These are phyloP conservation scores for Suncus etruscus DNA, from an alignment of 2,113 vertebrate species.

Conservation along the genomic window DNA sequence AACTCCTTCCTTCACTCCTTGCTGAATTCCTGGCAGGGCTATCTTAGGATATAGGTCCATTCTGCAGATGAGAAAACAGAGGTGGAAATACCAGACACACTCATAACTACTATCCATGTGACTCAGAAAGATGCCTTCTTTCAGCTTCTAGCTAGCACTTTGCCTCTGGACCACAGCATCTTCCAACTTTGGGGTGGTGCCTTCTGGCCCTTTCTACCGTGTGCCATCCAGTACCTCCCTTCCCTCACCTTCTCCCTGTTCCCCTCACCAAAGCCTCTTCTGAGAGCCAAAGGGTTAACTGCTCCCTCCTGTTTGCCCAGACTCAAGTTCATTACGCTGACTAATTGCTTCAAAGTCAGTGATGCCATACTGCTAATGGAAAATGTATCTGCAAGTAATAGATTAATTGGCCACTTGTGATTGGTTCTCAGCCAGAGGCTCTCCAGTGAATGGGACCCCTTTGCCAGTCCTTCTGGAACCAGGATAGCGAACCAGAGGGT, in stretches of 20 bases:
- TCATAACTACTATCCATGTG: neutral
- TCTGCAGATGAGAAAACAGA: neutral
- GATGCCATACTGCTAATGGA: constrained; percentile 74
- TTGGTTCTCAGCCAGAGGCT: neutral
- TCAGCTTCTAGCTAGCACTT: neutral
- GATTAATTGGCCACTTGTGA: constrained; percentile 70
- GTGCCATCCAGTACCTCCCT: neutral
- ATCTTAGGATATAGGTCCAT: neutral
- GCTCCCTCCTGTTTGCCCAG: constrained; percentile 49
- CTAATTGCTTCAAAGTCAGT: constrained; percentile 82
- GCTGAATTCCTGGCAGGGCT: too few relatives aligned
- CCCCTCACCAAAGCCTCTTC: accelerated
- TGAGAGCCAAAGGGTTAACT: constrained; percentile 59
- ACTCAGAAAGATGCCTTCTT: neutral
- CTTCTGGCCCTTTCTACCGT: accelerated
- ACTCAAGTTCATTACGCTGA: constrained; percentile 79
- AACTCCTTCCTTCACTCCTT: too few relatives aligned
- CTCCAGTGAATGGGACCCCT: neutral
- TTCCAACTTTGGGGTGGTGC: neutral
- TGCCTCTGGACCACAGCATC: too few relatives aligned
- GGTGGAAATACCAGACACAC: neutral
- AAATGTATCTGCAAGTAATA: constrained; percentile 68
- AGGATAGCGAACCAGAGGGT: neutral
- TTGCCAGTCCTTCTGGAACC: neutral
- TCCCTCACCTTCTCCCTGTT: neutral